Percentiles rank a stretch among this genome's conserved stretches.
These are phyloP conservation scores for Polyploca ridens DNA, from an alignment of 2,888 invertebrate species.

Conservation along the genomic window DNA sequence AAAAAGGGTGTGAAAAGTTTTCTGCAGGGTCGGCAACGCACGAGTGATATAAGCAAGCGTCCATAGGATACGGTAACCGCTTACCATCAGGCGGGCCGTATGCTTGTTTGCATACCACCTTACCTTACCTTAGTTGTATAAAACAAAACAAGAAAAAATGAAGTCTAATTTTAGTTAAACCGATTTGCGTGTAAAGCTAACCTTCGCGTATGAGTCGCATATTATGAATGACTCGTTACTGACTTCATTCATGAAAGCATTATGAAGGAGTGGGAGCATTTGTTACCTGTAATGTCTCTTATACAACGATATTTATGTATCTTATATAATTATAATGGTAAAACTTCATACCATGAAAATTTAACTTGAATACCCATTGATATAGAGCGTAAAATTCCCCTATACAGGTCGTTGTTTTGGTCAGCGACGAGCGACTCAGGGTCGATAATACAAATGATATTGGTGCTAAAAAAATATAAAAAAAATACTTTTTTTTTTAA, in stretches of 20 bases:
- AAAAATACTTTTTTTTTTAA: too few species aligned
- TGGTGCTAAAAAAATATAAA: too few species aligned
- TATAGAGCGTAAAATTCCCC: background rate
- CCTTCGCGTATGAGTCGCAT: constrained; percentile 39
- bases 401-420: too few species aligned
- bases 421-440: too few species aligned
- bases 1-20: too few species aligned
- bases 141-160: background rate
- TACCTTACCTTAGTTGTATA: too few species aligned
- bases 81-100: too few species aligned
- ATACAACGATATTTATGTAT: constrained; percentile 68
- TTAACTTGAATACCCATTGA: background rate
- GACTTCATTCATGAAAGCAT: constrained; percentile 57
- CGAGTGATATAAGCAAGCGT: too few species aligned
- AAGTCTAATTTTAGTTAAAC: background rate
- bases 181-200: constrained; percentile 28
- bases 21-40: too few species aligned
- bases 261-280: constrained; percentile 44
- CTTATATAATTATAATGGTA: constrained; percentile 67
- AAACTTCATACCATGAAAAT: constrained; percentile 27
- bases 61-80: too few species aligned
- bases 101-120: too few species aligned
- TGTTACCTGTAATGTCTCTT: constrained; percentile 59
- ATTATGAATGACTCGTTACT: constrained; percentile 39
- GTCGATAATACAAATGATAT: too few species aligned